Conservation (phyloP, 2,888 invertebrate genomes). For the Orchestes rusci region DNA sequence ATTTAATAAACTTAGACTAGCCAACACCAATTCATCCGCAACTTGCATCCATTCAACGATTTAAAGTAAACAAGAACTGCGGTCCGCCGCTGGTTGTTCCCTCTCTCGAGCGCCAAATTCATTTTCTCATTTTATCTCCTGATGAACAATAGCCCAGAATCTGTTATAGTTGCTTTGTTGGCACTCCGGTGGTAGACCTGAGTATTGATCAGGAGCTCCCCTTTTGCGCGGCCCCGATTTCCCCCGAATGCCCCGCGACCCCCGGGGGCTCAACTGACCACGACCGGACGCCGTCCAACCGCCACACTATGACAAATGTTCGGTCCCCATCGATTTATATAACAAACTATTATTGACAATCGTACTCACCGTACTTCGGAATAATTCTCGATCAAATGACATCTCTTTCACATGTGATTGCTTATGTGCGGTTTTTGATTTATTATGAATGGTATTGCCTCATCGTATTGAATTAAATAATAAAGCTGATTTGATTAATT, state of each 20-base stretch:
- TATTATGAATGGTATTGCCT: too few relatives aligned
- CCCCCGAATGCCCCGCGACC: slow-evolving; percentile 34
- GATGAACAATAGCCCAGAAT: slow-evolving; percentile 47
- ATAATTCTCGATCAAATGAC: slow-evolving; percentile 11
- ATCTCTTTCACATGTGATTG: slow-evolving; percentile 8
- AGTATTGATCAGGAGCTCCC: slow-evolving; percentile 45
- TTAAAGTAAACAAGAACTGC: neutral
- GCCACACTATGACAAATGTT: slow-evolving; percentile 46
- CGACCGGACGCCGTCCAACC: slow-evolving; percentile 41
- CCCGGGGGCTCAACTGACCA: slow-evolving; percentile 40
- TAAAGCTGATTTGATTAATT: too few relatives aligned
- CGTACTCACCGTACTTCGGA: slow-evolving; percentile 12
- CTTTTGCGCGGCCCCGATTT: slow-evolving; percentile 25
- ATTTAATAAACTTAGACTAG: too few relatives aligned
- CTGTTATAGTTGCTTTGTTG: slow-evolving; percentile 48
- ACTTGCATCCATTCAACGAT: too few relatives aligned
- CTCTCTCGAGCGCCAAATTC: slow-evolving; percentile 35
- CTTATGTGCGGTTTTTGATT: slow-evolving; percentile 8
- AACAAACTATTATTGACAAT: slow-evolving; percentile 37
- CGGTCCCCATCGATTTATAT: slow-evolving; percentile 44
- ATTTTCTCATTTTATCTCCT: slow-evolving; percentile 46
- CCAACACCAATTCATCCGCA: slow-evolving; percentile 36
- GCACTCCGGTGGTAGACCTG: slow-evolving; percentile 47
- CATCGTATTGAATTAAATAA: too few relatives aligned
- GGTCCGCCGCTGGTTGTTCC: slow-evolving; percentile 15